Evolutionary conservation across 2,113 vertebrate genomes (phyloP), one percentile per base, ranked within the genome.

Genomic region (Alethe castanea): DNA sequence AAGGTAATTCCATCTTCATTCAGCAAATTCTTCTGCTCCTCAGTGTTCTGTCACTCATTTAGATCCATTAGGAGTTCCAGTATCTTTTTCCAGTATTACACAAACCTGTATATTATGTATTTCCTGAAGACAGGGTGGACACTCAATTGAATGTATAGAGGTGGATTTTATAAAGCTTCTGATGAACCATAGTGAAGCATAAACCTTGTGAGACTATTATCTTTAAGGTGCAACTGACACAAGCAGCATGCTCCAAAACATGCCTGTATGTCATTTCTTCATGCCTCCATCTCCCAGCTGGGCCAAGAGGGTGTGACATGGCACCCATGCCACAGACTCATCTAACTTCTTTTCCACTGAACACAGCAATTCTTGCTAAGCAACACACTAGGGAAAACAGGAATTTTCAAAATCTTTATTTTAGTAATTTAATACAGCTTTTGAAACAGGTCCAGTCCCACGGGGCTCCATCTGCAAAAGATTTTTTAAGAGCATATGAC

Each of bases 381-480:
- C 19, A 95, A 83, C 61, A 94, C 86, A 90, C 82, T 35, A 16
- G 11, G 36, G 44, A 24, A 83, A 86, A 83, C 25, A 45, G 6
- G 20, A 60, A 28, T 62, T 94, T 88, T 64, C 11, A 84, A 90
- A 64, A 31, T 10, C 8, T 97, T 97, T 96, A 97, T 96, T 97
- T 88, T 45, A 71, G 38, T 59, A 4, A 69, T 88, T 90, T 71
- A 86, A 71, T 93, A 92, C 90, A 95, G 31, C 29, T 91, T 90
- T 88, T 93, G 69, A 67, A 35, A 78, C 6, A n/a, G 36, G 71
- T 86, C 64, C 48, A 36, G 92, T 96, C 95, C 96, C 95, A 90
- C 88, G 82, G 90, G 23, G 94, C 25, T 97, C 90, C 77, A 92
- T 9, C 95, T 95, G 92, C 38, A 96, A 96, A 95, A 96, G 53